Evolutionary conservation across 2,113 vertebrate species (phyloP), one percentile per base, ranked within the genome.

Genomic region (Mobula hypostoma): DNA sequence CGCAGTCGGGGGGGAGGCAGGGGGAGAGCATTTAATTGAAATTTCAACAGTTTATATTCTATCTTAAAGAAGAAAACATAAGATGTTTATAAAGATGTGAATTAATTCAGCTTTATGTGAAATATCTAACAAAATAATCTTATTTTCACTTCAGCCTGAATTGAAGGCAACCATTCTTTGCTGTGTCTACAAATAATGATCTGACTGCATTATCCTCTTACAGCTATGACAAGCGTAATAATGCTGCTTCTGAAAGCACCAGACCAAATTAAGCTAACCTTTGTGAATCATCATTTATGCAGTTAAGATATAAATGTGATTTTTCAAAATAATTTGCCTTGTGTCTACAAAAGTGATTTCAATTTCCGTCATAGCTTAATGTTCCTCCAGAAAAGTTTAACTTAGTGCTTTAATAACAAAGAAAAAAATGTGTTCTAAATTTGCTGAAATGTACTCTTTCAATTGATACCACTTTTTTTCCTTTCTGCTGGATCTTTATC

Each of bases 281-380:
- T 8, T 21, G 14, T 48, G 40, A 56, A 74, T 93, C 32, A 70
- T 1, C 68, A 40, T 17, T 74, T 27, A 17, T 56, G 19, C 36
- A 40, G 36, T 40, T 72, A 72, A 92, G 40, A 93, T 74, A 74
- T 93, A 48, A 74, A 93, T 74, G 36, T 3, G 40, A 72, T 40
- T 93, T 93, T 93, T 56, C 68, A 93, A 93, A 93, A 56, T 63
- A 88, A 88, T 88, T 48, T 88, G 27, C n/a, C 85, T 63, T 66
- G 0, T 63, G n/a, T 7, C 85, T 19, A 90, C 61, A 90, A 90
- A 90, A 68, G 32, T 66, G 12, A 68, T 36, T 90, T 66, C 15
- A 7, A 90, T 48, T 56, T 56, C 12, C 32, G 36, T 93, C 70
- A 29, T 56, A 27, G 11, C 66, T 48, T 92, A 7, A 27, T 32